phyloP scores from a whole-genome alignment of 1,140 invertebrate species.

The Tetramorium parvispinum region DNA sequence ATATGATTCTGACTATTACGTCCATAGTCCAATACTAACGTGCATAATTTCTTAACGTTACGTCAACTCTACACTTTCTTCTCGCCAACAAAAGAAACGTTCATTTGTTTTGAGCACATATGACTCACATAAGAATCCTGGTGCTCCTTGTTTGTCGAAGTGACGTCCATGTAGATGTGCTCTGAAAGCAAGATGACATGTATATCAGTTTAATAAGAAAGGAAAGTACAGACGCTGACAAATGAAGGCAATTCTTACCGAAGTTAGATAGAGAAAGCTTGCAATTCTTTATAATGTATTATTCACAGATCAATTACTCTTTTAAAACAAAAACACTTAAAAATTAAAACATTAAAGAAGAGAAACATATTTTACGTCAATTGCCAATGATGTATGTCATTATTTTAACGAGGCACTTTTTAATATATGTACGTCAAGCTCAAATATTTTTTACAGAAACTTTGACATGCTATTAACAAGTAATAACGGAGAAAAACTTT shows the following conservation, averaged over 20 bases:
- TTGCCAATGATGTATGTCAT: background rate
- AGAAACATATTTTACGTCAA: background rate
- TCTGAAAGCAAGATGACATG: conserved; percentile 40
- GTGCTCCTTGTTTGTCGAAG: conserved; percentile 28
- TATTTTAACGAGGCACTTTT: background rate
- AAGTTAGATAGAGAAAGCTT: background rate
- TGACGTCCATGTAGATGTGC: conserved; percentile 33
- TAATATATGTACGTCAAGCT: background rate
- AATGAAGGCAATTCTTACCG: background rate
- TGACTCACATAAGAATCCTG: conserved; percentile 13
- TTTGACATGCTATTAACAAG: background rate
- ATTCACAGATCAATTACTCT: background rate
- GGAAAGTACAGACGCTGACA: background rate
- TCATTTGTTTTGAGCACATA: background rate
- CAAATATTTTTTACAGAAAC: background rate
- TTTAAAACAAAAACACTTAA: background rate
- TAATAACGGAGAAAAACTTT: background rate
- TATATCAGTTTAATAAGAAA: background rate
- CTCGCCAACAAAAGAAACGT: conserved; percentile 15
- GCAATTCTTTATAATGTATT: background rate
- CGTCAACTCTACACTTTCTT: conserved; percentile 36
- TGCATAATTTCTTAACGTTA: background rate
- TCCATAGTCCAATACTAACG: background rate
- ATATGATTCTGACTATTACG: background rate
- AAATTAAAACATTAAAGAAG: background rate